Base-by-base conservation (phyloP, 2,797 vertebrate genomes). In the Syngnathus acus region DNA sequence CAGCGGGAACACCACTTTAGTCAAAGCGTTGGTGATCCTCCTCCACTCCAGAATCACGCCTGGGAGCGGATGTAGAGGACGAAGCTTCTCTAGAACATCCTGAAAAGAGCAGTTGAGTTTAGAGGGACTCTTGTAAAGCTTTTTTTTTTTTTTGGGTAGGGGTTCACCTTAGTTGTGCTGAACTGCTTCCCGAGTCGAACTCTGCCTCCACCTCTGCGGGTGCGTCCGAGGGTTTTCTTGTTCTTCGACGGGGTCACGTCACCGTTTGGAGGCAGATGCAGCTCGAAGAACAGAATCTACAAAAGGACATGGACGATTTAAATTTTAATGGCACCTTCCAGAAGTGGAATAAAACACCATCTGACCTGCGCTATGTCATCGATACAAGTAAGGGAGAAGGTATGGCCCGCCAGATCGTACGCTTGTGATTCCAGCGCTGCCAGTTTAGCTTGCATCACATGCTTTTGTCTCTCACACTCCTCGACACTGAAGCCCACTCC, bases 21-120 rank as follows among this genome's bases (percentile, higher is more conserved):
- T 96, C 87, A 99, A 84, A 66, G 96, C 95, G 0, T 96, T 97
- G 26, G 93, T 95, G 83, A 99, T 97, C 78, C 93, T 91, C 83
- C 95, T 94, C 97, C 97, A 99, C 75, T 99, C 97, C 67, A 99
- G 65, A 81, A 99, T 95, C 69, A 98, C 86, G n/a, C 91, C 94
- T 19, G 97, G 96, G 78, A 98, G 84, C 0, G 90, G 93, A 80
- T 98, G 96, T 45, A 98, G 83, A 0, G 84, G 75, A 74, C 91
- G 92, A 64, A 99, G 90, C 84, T 96, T 99, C 90, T 95, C 94
- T 82, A 99, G 81, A 81, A 95, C 83, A 71, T 95, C 95, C 97
- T 99, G 86, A 43, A 16, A 8, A 71, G 43, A 73, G n/a, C 6
- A 69, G 54, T 19, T 32, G 74, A 7, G 59, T 53, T 63, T 54